A percentile compares a stretch with the other conserved stretches of the same genome.
Conservation (phyloP, 2,797 vertebrate genomes). For the Somateria mollissima region DNA sequence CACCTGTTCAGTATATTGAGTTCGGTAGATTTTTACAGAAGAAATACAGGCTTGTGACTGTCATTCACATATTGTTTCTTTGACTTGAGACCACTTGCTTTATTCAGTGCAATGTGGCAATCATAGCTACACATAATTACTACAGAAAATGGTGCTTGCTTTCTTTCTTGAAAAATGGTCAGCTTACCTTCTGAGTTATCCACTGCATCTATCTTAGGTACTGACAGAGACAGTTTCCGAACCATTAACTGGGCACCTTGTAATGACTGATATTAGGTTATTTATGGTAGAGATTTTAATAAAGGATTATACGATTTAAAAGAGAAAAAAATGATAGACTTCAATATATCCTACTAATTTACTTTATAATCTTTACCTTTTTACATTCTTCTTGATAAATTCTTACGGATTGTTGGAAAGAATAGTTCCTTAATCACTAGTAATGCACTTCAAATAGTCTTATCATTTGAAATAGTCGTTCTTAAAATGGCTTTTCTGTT, state of each 20-base stretch:
- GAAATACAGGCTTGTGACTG: constrained; percentile 40
- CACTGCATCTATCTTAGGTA: constrained; percentile 39
- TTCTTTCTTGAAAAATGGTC: constrained; percentile 48
- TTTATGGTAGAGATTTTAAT: constrained; percentile 37
- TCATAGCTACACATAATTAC: constrained; percentile 57
- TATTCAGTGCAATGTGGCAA: constrained; percentile 39
- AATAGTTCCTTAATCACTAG: constrained; percentile 14
- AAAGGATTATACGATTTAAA: constrained; percentile 32
- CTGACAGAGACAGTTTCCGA: constrained; percentile 34
- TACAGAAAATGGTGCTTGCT: constrained; percentile 48
- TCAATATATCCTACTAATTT: constrained; percentile 18
- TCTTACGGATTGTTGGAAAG: constrained; percentile 34
- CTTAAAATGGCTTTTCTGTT: constrained; percentile 19
- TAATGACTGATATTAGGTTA: constrained; percentile 31
- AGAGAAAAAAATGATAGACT: neutral
- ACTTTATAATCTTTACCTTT: constrained; percentile 25
- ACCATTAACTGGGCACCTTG: neutral
- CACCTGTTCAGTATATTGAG: neutral
- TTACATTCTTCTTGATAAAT: constrained; percentile 18
- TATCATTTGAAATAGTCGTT: constrained; percentile 13
- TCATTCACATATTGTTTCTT: neutral
- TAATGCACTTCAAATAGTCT: neutral
- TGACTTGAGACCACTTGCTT: constrained; percentile 27
- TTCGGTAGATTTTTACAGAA: constrained; percentile 10
- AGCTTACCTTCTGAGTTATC: constrained; percentile 35